Base-by-base conservation (phyloP, 2,113 vertebrate species). In the Stigmatopora argus region DNA sequence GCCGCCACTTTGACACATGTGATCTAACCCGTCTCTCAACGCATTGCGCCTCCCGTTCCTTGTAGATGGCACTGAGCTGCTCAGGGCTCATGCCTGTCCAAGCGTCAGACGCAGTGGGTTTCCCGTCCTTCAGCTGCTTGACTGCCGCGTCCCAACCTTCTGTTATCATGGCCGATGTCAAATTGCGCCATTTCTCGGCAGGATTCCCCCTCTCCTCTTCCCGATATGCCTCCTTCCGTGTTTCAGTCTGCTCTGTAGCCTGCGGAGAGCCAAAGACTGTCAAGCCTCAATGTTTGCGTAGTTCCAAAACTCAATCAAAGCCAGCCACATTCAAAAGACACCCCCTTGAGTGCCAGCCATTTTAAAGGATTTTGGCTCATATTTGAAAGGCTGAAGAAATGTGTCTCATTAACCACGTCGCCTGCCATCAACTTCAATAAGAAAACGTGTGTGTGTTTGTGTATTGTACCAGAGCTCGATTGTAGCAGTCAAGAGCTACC, bases 21-120 rank as follows among this genome's bases (percentile, higher is more conserved):
- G n/a, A n/a, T n/a, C n/a, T n/a, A n/a, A 92, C 91, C 90, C 90
- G 74, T 81, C 44, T 88, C 53, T 90, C 71, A 7, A 69, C 61
- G 17, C 75, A 23, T 66, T 92, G 91, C 52, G 69, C 71, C 21
- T 84, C 78, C 74, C 83, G 83, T 57, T 91, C 80, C 58, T 55
- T 85, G 26, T 70, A 73, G 78, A 92, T 89, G 72, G 66, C 68
- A 0, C 63, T 70, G 52, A 87, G 83, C 69, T 92, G 85, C n/a
- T 83, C 75, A 0, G 83, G 59, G 44, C 70, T 89, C 90, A 92
- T 92, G 58, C 91, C 91, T 65, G 83, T 92, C 91, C 91, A 92
- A 62, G 78, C 85, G 86, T 92, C 90, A 0, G 78, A 60, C 63
- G 88, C 65, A 64, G 89, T 70, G 47, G 47, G 73, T 26, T 65